These are phyloP conservation scores for Caradrina clavipalpis DNA, from an alignment of 2,888 invertebrate genomes.

Conservation along the genomic window DNA sequence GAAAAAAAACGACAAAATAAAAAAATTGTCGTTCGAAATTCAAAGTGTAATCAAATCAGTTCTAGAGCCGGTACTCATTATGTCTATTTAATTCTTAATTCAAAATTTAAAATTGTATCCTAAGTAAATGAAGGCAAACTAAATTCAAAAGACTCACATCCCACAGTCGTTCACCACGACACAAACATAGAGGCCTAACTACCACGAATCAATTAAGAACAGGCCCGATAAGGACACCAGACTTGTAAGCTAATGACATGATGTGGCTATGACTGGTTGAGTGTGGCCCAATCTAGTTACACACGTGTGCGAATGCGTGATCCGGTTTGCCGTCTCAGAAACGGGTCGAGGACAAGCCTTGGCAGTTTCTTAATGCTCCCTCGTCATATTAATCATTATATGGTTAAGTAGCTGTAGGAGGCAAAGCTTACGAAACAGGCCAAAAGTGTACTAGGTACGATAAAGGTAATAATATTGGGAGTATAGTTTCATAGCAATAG, in stretches of 20 bases:
- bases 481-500: background rate
- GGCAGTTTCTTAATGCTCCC: constrained; percentile 32
- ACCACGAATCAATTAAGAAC: constrained; percentile 56
- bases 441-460: background rate
- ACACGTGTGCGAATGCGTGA: constrained; percentile 68
- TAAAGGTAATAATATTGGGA: too few relatives aligned
- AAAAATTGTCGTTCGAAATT: background rate
- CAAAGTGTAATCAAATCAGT: too few relatives aligned
- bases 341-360: constrained; percentile 73
- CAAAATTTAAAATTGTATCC: too few relatives aligned
- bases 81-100: too few relatives aligned
- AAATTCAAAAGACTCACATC: background rate
- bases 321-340: constrained; percentile 74
- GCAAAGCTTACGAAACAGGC: background rate
- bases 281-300: constrained; percentile 68
- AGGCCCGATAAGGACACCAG: constrained; percentile 51
- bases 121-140: background rate
- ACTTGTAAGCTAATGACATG: constrained; percentile 47
- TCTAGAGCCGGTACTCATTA: too few relatives aligned
- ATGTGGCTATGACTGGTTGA: constrained; percentile 54
- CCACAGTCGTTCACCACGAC: background rate
- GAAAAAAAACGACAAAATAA: constrained; percentile 3
- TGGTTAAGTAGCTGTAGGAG: background rate
- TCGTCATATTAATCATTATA: constrained; percentile 3
- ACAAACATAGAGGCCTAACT: constrained; percentile 29